Evolutionary conservation across 2,797 vertebrate species (phyloP).

Genomic region (Pempheris klunzingeri): DNA sequence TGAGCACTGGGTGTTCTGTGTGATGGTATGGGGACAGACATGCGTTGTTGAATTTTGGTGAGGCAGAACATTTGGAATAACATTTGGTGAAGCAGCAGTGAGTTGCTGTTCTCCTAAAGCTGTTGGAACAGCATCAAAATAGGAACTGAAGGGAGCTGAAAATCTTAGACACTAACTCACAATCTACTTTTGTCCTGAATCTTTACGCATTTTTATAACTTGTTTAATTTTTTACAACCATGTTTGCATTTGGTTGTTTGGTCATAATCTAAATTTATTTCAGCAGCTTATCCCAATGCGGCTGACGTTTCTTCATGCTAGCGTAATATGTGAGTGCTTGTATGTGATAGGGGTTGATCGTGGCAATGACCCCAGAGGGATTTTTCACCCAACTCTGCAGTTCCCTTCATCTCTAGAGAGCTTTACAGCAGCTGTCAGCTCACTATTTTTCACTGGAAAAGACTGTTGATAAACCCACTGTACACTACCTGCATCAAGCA

Average conservation of each 20-base stretch:
- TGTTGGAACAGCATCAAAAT: conserved; percentile 9
- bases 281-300: background rate
- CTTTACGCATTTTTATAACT: background rate
- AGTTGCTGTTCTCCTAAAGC: conserved; percentile 1
- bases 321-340: background rate
- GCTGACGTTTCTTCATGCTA: background rate
- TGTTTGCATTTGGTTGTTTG: background rate
- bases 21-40: background rate
- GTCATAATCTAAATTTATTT: background rate
- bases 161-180: background rate
- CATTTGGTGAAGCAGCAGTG: conserved; percentile 28
- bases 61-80: background rate
- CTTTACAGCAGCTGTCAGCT: background rate
- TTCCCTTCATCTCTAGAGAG: conserved; percentile 1
- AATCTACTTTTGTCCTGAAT: background rate
- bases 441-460: background rate
- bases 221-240: background rate
- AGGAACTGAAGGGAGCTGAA: conserved; percentile 8
- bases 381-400: background rate
- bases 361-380: background rate
- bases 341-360: background rate
- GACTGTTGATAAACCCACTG: background rate
- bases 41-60: background rate
- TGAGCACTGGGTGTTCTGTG: background rate
- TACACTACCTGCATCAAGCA: background rate